Base-by-base conservation (phyloP, 2,113 vertebrate species). In the Elephas maximus region DNA sequence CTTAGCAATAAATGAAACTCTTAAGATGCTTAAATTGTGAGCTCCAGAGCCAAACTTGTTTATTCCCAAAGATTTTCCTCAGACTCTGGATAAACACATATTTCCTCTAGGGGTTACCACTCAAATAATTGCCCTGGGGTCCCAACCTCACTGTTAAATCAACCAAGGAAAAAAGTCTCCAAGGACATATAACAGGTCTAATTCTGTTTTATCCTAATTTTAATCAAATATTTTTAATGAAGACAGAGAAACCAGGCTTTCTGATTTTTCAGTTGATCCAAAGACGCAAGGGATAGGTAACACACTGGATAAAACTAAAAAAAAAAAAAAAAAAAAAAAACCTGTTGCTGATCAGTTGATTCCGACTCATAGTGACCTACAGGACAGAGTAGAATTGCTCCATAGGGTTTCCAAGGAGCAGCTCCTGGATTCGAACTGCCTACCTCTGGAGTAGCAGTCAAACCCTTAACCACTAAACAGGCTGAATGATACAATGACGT, bases 1-100 rank as follows among this genome's bases (percentile, higher is more conserved):
- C 82, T 96, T 95, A 95, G 97, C 95, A 98, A 93, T 98, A 97
- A 98, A 95, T 80, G 93, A 98, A 98, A 96, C 84, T 73, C 84
- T 97, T 88, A 98, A 93, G 90, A 90, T 96, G 51, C 95, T 97
- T 90, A 97, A 97, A 97, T 92, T 88, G 82, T 95, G 96, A 97
- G 90, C 84, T 91, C 90, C 30, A 62, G 92, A 94, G 77, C 53
- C 88, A 97, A 97, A 91, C 51, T 71, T 98, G 73, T 94, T 93
- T 97, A 96, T 93, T 94, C 77, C 51, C 80, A 92, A 93, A 95
- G 81, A 90, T 95, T 88, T 96, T 60, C 30, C 53, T 96, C 84
- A 92, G 26, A 94, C n/a, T 76, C 74, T 91, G 57, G 88, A 44
- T 88, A 93, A 96, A 82, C 28, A 71, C n/a, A 89, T 53, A 77